phyloP scores from a whole-genome alignment of 1,140 invertebrate genomes.

The Penaeus chinensis region DNA sequence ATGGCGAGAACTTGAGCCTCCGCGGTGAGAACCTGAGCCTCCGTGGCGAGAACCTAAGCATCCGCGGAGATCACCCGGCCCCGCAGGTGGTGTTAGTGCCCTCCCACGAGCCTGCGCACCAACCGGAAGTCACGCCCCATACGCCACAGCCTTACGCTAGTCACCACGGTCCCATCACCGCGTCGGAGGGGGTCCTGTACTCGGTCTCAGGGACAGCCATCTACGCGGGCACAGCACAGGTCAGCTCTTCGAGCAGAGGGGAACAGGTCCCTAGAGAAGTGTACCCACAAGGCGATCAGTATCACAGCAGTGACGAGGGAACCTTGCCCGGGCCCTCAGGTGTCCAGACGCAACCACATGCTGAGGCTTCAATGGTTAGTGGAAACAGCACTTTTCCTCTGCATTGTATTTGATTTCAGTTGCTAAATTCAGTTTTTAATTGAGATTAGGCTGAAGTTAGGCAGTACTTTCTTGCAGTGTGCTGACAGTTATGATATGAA shows the following conservation, averaged over 20 bases:
- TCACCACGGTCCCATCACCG: constrained; percentile 55
- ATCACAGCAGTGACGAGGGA: constrained; percentile 59
- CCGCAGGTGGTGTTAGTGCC: constrained; percentile 61
- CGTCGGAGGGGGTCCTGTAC: constrained; percentile 60
- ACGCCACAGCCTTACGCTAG: constrained; percentile 57
- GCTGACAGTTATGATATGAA: no score
- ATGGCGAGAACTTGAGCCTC: constrained; percentile 50
- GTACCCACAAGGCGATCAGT: constrained; percentile 53
- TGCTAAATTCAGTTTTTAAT: background rate
- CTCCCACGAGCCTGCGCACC: constrained; percentile 53
- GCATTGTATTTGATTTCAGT: background rate
- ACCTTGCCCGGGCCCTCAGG: constrained; percentile 55
- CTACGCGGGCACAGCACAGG: constrained; percentile 58
- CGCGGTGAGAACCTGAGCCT: constrained; percentile 48
- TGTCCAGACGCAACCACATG: constrained; percentile 43
- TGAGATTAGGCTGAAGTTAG: no score
- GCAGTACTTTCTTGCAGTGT: no score
- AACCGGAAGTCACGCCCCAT: constrained; percentile 50
- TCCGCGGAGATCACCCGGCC: constrained; percentile 44
- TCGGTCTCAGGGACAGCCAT: constrained; percentile 63
- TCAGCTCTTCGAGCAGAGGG: constrained; percentile 44
- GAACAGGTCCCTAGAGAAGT: constrained; percentile 53
- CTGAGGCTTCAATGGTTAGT: constrained; percentile 58
- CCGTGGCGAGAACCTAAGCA: constrained; percentile 47
- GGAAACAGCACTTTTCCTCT: background rate